Conservation (phyloP, 2,113 vertebrate species). For the Elephas maximus region DNA sequence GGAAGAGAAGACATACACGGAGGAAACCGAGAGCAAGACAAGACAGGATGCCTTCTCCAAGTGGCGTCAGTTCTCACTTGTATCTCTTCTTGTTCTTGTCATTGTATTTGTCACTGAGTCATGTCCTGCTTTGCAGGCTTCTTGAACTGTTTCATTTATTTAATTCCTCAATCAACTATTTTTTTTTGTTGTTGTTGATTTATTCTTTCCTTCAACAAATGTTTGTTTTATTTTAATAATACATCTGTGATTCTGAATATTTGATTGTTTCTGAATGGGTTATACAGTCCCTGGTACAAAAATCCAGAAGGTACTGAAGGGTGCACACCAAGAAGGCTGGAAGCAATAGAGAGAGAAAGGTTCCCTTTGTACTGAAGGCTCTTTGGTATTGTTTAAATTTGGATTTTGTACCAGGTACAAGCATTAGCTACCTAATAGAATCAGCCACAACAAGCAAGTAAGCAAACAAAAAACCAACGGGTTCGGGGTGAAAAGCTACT, state of each 20-base stretch:
- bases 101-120: not conserved
- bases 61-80: not conserved
- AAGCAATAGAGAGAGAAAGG: not conserved
- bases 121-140: not conserved
- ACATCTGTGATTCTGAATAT: not conserved
- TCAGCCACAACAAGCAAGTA: not conserved
- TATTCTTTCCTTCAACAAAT: not conserved
- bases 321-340: not conserved
- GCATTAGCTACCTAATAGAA: not conserved
- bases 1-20: not conserved
- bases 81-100: conserved; percentile 13
- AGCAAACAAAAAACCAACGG: not conserved
- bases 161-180: conserved; percentile 2
- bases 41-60: not conserved
- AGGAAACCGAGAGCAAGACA: not conserved
- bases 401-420: not conserved
- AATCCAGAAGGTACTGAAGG: not conserved
- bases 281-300: not conserved
- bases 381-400: not conserved
- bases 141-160: not conserved
- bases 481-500: not conserved
- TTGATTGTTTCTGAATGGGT: not conserved
- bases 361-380: not conserved
- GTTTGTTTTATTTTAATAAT: not conserved
- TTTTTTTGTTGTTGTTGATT: conserved; percentile 27